Percentiles rank a stretch among this genome's conserved stretches.
phyloP scores from a whole-genome alignment of 2,113 vertebrate species.

The Promerops cafer region DNA sequence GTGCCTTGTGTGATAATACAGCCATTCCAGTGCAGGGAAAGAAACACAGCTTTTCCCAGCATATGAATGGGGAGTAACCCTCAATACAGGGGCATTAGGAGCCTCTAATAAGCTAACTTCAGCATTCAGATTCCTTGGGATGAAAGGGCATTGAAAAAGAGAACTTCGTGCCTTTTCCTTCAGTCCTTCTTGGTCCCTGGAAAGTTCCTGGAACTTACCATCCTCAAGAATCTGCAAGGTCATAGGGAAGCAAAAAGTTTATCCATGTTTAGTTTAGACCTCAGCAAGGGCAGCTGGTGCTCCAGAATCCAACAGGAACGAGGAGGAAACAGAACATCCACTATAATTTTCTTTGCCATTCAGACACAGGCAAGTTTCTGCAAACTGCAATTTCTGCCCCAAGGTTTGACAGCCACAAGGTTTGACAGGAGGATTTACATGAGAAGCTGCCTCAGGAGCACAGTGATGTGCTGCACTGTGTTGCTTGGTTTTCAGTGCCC shows the following conservation, averaged over 20 bases:
- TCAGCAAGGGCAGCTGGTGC: neutral
- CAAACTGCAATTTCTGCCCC: neutral
- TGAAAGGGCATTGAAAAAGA: neutral
- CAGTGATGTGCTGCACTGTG: neutral
- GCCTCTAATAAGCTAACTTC: neutral
- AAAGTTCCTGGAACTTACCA: neutral
- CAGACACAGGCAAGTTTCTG: neutral
- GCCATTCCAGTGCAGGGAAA: neutral
- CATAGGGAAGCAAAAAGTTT: neutral
- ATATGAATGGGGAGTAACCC: fast-evolving
- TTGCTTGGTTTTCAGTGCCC: neutral
- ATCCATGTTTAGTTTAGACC: neutral
- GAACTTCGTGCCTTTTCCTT: neutral
- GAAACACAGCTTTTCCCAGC: neutral
- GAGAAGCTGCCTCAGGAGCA: neutral
- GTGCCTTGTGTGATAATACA: neutral
- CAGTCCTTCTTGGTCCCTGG: neutral
- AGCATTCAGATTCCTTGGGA: neutral
- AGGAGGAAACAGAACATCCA: neutral
- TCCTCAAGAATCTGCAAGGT: neutral
- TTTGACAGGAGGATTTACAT: neutral
- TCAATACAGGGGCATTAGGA: neutral
- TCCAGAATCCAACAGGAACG: neutral
- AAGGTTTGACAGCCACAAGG: neutral
- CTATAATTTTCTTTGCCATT: neutral